Percentiles rank a stretch among this genome's conserved stretches.
Conservation (phyloP, 2,797 vertebrate species). For the Ciconia nigra region DNA sequence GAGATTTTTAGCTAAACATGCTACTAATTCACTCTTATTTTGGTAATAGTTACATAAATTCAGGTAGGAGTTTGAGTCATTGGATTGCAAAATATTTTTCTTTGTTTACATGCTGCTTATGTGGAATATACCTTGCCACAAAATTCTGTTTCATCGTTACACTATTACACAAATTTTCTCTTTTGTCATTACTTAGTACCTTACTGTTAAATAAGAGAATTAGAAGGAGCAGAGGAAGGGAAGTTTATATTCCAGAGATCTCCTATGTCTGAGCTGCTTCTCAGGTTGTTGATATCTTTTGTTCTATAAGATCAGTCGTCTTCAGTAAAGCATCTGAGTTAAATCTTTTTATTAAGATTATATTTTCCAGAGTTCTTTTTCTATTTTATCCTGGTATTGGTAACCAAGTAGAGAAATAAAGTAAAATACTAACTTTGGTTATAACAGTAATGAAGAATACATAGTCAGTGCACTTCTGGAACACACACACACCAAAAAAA, state of each 20-base stretch:
- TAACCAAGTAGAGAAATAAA: not conserved
- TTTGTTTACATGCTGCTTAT: not conserved
- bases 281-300: not conserved
- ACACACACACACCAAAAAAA: not conserved
- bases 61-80: not conserved
- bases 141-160: not conserved
- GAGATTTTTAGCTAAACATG: slow-evolving; percentile 29
- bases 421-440: not conserved
- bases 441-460: not conserved
- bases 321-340: not conserved
- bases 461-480: not conserved
- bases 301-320: fast-evolving
- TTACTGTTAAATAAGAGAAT: not conserved
- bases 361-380: not conserved
- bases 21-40: slow-evolving; percentile 9
- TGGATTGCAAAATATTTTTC: not conserved
- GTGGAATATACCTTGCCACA: not conserved
- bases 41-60: not conserved
- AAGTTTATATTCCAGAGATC: not conserved
- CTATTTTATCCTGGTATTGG: not conserved
- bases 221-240: not conserved
- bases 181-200: not conserved
- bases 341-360: not conserved
- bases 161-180: not conserved
- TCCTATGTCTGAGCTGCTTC: not conserved